Evolutionary conservation across 2,797 vertebrate genomes (phyloP).

Genomic region (Numenius phaeopus): DNA sequence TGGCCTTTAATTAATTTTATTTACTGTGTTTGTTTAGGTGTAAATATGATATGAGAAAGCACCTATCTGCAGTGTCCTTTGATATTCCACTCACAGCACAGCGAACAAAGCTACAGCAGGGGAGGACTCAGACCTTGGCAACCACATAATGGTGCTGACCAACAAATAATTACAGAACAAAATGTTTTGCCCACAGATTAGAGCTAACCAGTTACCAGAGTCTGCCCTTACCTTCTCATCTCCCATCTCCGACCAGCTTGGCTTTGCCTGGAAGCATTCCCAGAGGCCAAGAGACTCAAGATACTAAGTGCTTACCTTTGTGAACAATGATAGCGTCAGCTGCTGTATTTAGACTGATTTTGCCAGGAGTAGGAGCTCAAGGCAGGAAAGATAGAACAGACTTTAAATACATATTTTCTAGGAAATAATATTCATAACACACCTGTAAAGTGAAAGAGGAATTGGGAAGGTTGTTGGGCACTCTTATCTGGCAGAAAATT

Average conservation of each 20-base stretch:
- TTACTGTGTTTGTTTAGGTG: not conserved
- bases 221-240: not conserved
- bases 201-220: not conserved
- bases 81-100: not conserved
- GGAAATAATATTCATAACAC: not conserved
- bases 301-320: not conserved
- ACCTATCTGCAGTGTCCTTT: not conserved
- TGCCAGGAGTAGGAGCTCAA: not conserved
- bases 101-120: not conserved
- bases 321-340: not conserved
- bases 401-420: not conserved
- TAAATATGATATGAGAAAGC: not conserved
- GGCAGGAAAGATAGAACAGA: not conserved
- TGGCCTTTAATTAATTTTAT: not conserved
- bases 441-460: not conserved
- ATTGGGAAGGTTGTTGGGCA: not conserved
- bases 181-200: not conserved
- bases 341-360: not conserved
- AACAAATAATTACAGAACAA: not conserved
- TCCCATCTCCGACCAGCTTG: not conserved
- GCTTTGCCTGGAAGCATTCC: not conserved
- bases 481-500: not conserved
- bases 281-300: not conserved
- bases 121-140: not conserved
- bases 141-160: not conserved